phyloP scores from a whole-genome alignment of 2,888 invertebrate species.

The Gari tellinella region DNA sequence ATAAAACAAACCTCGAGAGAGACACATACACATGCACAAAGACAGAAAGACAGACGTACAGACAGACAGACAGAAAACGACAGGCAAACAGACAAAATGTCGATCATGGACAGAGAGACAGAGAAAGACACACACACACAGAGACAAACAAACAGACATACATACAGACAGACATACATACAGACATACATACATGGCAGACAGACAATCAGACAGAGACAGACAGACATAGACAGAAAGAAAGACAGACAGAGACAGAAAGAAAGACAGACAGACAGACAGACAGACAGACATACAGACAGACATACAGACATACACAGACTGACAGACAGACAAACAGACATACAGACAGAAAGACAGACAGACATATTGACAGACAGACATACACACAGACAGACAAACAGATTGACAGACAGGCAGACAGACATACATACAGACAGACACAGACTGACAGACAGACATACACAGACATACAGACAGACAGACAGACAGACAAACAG shows the following conservation, averaged over 20 bases:
- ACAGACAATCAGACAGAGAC: neutral
- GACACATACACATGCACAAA: neutral
- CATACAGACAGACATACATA: neutral
- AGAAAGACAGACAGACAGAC: constrained; percentile 7
- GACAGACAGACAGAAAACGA: neutral
- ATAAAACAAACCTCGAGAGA: neutral
- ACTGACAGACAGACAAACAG: no score
- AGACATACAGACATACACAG: no score
- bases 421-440: no score
- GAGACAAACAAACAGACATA: neutral
- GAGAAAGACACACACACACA: neutral
- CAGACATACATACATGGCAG: neutral
- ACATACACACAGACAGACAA: no score
- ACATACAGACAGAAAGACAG: no score
- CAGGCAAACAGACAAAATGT: neutral
- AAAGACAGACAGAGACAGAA: constrained; percentile 6
- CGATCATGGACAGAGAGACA: neutral
- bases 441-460: no score
- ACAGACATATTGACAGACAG: no score
- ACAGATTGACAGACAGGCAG: no score
- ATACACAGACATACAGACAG: no score
- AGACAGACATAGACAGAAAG: neutral
- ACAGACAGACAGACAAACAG: no score
- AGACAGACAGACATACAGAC: no score
- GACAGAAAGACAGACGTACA: neutral